Evolutionary conservation across 2,113 vertebrate genomes (phyloP).

Genomic region (Porphyrio hochstetteri): DNA sequence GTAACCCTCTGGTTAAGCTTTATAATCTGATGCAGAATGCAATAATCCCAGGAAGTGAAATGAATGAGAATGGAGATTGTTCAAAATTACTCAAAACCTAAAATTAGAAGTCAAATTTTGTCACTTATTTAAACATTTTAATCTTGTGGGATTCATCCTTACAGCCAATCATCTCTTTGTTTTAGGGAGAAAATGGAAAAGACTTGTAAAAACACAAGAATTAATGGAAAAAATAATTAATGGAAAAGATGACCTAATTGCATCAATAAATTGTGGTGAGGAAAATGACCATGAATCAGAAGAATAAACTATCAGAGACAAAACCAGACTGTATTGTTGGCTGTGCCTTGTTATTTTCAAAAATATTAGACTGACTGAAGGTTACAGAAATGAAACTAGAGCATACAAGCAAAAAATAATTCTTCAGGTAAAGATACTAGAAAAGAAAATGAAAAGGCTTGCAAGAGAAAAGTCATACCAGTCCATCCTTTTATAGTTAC

Average conservation of each 20-base stretch:
- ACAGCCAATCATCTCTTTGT: not conserved
- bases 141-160: not conserved
- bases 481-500: not conserved
- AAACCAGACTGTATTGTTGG: not conserved
- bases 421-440: not conserved
- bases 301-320: not conserved
- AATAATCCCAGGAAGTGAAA: constrained; percentile 52
- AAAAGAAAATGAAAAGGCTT: not conserved
- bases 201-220: not conserved
- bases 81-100: constrained; percentile 18
- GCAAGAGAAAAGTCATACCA: not conserved
- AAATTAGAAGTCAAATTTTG: not conserved
- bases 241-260: not conserved
- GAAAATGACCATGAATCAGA: not conserved
- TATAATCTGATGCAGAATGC: constrained; percentile 49
- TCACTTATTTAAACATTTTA: not conserved
- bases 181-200: not conserved
- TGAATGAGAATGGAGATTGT: not conserved
- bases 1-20: constrained; percentile 48
- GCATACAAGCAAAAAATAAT: not conserved
- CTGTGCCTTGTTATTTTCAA: not conserved
- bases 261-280: not conserved
- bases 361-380: not conserved
- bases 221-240: not conserved
- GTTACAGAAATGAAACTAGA: not conserved